These are phyloP conservation scores for Alfaro cultratus DNA, from an alignment of 2,797 vertebrate genomes.

Conservation along the genomic window DNA sequence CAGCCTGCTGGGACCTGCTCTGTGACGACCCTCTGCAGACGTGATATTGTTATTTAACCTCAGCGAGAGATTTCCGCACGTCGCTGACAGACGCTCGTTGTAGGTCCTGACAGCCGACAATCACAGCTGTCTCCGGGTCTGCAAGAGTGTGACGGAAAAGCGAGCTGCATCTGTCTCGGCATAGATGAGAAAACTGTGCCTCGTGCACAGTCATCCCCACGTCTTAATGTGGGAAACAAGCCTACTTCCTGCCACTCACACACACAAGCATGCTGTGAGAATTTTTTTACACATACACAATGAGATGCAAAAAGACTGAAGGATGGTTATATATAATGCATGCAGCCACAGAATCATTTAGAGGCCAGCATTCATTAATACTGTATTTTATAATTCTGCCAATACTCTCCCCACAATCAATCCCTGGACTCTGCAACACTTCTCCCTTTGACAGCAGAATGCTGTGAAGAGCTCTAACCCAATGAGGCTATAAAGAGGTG, in stretches of 20 bases:
- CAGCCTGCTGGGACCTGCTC: constrained; percentile 12
- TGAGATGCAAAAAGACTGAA: constrained; percentile 15
- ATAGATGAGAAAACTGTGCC: constrained; percentile 36
- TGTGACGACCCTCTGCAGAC: constrained; percentile 11
- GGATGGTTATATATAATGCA: constrained; percentile 23
- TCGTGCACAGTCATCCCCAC: constrained; percentile 24
- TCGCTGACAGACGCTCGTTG: constrained; percentile 46
- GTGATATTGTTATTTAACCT: constrained; percentile 59
- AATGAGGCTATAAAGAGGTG: constrained; percentile 34
- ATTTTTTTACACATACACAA: not conserved
- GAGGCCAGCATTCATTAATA: constrained; percentile 30
- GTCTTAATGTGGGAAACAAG: constrained; percentile 14
- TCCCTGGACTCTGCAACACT: constrained; percentile 7
- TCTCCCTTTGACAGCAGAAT: constrained; percentile 30
- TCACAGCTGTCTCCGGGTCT: constrained; percentile 52
- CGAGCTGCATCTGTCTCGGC: constrained; percentile 40
- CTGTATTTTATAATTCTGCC: constrained; percentile 29
- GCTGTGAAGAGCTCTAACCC: constrained; percentile 37
- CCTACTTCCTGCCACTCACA: not conserved
- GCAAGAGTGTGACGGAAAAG: constrained; percentile 43
- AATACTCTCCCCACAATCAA: constrained; percentile 29
- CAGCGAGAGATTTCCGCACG: constrained; percentile 9
- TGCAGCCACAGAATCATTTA: constrained; percentile 23
- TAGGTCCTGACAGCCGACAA: constrained; percentile 63
- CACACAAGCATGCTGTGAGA: not conserved